Conservation (phyloP, 2,113 vertebrate species). For the Sebastes fasciatus region DNA sequence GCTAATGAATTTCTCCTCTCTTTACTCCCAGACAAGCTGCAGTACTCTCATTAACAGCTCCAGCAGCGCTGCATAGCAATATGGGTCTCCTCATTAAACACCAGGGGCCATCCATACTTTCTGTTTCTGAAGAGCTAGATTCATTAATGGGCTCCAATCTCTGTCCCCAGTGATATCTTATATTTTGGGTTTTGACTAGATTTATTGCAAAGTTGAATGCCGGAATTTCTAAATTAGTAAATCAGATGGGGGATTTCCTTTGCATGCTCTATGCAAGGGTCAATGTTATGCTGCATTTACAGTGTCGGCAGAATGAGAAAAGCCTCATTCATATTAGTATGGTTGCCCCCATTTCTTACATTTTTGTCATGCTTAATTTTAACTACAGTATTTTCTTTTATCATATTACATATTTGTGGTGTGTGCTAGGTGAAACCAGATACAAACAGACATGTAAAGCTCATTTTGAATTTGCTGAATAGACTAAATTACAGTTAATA, state of each 20-base stretch:
- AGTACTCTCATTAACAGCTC: constrained; percentile 32
- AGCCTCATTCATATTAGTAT: neutral
- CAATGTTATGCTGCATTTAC: neutral
- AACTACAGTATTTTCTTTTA: too few relatives aligned
- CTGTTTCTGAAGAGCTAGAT: neutral
- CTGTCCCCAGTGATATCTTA: neutral
- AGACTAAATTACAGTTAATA: neutral
- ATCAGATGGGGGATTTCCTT: neutral
- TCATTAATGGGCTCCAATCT: neutral
- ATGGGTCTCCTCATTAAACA: neutral
- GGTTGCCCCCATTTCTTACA: neutral
- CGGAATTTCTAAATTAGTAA: neutral
- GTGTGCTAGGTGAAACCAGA: neutral
- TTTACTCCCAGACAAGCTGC: constrained; percentile 5
- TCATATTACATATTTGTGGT: neutral
- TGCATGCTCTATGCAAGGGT: neutral
- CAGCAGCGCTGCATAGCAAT: neutral
- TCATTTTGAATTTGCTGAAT: neutral
- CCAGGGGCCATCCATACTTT: neutral
- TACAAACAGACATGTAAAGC: neutral
- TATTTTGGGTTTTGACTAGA: neutral
- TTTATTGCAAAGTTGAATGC: neutral
- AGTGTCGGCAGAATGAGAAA: too few relatives aligned
- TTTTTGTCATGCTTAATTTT: neutral
- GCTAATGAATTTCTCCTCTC: constrained; percentile 38